Base-by-base conservation (phyloP, 2,113 vertebrate species). In the Ceratotherium simum region DNA sequence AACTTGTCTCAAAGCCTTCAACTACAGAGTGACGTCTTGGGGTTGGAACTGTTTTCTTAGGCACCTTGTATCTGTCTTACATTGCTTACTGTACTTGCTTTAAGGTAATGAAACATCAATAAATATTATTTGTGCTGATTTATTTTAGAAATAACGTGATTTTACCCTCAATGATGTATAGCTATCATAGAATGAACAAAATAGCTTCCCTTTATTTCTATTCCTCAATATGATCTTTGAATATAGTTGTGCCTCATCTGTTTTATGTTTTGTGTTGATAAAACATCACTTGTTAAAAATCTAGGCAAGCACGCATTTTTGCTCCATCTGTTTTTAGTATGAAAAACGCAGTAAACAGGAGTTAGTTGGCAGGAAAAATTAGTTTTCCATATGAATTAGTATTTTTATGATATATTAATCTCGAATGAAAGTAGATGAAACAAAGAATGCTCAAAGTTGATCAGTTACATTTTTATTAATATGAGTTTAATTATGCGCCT, bases 271-370 rank as follows among this genome's bases (percentile, higher is more conserved):
- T 96, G 25, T 95, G 29, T 78, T 96, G 42, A 95, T 95, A 80
- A 96, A 97, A 95, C 54, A 96, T 73, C 7, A 90, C 31, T 92
- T 92, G 64, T 94, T 62, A 88, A 96, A 93, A 97, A 90, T 80
- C 75, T 87, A 93, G 18, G 13, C 21, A 96, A 72, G 39, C 13
- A 69, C 42, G 92, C 16, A 80, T 87, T 92, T 95, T 94, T 95
- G 21, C 14, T 58, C 86, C 90, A 96, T 95, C 86, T 95, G 46
- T 67, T 97, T 92, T 58, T 60, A 90, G 48, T 70, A 84, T 81
- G 78, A 95, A 96, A 95, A 95, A 76, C 54, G 70, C 10, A 95
- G 46, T 78, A 94, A 92, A 51, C 46, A 91, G 42, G 65, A 91
- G 29, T 85, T 79, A 60, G 3, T 84, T 96, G 70, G 20, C 29